A percentile compares a stretch with the other conserved stretches of the same genome.
phyloP scores from a whole-genome alignment of 2,888 invertebrate genomes.

The Brassicogethes aeneus region DNA sequence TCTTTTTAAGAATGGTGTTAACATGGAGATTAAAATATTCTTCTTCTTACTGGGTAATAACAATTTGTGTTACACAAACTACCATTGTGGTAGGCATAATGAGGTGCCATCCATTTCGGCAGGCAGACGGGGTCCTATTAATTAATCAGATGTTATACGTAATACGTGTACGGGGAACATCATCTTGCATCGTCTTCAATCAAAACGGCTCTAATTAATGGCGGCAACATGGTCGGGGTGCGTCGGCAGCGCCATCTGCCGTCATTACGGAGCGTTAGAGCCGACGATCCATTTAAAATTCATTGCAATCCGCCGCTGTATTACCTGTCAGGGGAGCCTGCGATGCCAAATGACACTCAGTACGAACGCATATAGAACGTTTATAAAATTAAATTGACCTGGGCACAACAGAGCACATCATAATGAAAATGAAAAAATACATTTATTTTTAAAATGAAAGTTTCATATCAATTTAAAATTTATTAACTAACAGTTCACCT shows the following conservation, averaged over 20 bases:
- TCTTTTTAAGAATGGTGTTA: too few species aligned
- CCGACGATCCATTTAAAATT: slow-evolving; percentile 14
- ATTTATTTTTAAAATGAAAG: too few species aligned
- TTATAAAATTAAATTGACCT: neutral
- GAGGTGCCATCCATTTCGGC: too few species aligned
- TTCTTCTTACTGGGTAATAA: too few species aligned
- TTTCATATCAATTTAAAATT: too few species aligned
- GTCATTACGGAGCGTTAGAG: neutral
- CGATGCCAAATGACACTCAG: neutral
- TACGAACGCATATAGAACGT: neutral
- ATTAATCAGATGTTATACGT: neutral
- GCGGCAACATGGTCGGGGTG: slow-evolving; percentile 10
- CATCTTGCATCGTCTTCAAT: slow-evolving; percentile 30
- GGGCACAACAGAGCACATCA: too few species aligned
- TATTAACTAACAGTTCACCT: too few species aligned
- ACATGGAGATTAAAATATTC: too few species aligned
- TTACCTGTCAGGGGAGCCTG: neutral
- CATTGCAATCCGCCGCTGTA: slow-evolving; percentile 8
- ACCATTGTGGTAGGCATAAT: too few species aligned
- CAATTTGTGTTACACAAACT: too few species aligned
- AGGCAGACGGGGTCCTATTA: too few species aligned
- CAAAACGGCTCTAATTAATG: slow-evolving; percentile 31
- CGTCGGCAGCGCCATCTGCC: slow-evolving; percentile 25
- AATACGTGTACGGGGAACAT: neutral
- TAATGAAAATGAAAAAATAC: too few species aligned